Evolutionary conservation across 2,113 vertebrate species (phyloP).

Genomic region (Anoura caudifer): DNA sequence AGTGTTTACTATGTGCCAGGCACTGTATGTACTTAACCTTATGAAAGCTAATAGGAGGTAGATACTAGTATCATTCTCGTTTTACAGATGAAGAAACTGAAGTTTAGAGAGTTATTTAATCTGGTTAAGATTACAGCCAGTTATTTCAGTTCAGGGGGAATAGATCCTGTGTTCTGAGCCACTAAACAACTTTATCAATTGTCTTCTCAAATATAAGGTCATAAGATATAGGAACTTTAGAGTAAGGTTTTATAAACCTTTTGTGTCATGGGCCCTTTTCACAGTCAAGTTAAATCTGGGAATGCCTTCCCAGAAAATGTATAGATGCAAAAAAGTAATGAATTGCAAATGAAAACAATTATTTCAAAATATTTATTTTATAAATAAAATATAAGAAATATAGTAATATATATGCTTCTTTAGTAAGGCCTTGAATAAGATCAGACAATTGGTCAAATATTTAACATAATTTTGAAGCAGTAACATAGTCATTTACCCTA

Average conservation of each 20-base stretch:
- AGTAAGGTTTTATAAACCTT: background rate
- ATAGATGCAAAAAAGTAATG: background rate
- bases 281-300: background rate
- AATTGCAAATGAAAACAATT: background rate
- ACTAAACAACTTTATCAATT: background rate
- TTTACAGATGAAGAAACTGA: background rate
- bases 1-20: background rate
- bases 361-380: background rate
- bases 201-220: background rate
- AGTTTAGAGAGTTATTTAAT: background rate
- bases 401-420: background rate
- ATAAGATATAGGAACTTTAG: background rate
- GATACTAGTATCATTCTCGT: background rate
- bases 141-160: background rate
- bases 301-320: background rate
- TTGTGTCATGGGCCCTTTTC: background rate
- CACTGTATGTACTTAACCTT: background rate
- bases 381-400: background rate
- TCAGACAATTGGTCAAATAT: background rate
- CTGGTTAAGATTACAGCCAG: background rate
- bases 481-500: background rate
- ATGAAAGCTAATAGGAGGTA: background rate
- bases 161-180: background rate
- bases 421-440: conserved; percentile 18
- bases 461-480: background rate